Percentiles rank a stretch among this genome's conserved stretches.
These are phyloP conservation scores for Lottia gigantea DNA, from an alignment of 2,888 invertebrate species.

Conservation along the genomic window DNA sequence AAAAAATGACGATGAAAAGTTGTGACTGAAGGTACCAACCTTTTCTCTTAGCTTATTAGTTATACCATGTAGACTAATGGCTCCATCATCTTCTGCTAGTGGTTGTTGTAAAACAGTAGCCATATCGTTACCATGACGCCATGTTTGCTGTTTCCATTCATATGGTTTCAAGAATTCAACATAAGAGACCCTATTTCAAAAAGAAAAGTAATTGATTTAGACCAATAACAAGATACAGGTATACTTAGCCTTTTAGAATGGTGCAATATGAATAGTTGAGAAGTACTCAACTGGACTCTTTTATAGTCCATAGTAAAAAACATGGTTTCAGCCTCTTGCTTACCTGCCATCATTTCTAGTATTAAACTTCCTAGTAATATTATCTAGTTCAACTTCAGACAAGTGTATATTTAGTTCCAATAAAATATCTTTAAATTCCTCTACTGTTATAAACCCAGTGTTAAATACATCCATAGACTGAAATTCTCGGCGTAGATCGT, in stretches of 20 bases:
- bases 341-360: slow-evolving; percentile 58
- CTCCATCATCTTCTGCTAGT: slow-evolving; percentile 58
- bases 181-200: slow-evolving; percentile 59
- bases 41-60: slow-evolving; percentile 63
- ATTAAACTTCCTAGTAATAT: slow-evolving; percentile 57
- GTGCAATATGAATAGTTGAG: too few species aligned
- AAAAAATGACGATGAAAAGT: too few species aligned
- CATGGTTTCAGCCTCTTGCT: background rate
- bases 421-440: slow-evolving; percentile 65
- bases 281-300: too few species aligned
- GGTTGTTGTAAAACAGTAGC: slow-evolving; percentile 59
- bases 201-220: slow-evolving; percentile 12
- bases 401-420: slow-evolving; percentile 65
- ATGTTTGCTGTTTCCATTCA: slow-evolving; percentile 60
- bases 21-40: slow-evolving; percentile 36
- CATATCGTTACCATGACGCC: slow-evolving; percentile 67
- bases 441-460: slow-evolving; percentile 61
- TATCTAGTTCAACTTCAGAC: slow-evolving; percentile 60
- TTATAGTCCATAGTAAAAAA: too few species aligned
- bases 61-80: slow-evolving; percentile 59
- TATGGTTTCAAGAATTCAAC: slow-evolving; percentile 66
- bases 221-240: background rate
- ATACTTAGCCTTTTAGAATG: too few species aligned
- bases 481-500: slow-evolving; percentile 64
- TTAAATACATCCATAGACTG: slow-evolving; percentile 64